Conservation (phyloP, 2,113 vertebrate genomes). For the Psilopsiagon aymara region DNA sequence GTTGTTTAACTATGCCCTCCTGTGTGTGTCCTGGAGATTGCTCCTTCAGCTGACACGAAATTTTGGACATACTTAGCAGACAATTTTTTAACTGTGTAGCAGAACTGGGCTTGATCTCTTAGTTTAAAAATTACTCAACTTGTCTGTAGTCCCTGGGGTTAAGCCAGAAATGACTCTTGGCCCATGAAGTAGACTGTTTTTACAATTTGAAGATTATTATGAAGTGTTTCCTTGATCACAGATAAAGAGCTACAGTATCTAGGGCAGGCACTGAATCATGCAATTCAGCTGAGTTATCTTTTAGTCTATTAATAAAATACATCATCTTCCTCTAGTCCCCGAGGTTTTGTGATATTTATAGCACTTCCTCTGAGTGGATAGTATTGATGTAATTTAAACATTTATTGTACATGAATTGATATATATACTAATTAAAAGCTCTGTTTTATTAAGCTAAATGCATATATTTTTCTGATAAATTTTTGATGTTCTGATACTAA, state of each 20-base stretch:
- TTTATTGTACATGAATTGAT: background rate
- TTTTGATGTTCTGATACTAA: background rate
- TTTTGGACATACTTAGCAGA: background rate
- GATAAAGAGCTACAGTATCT: background rate
- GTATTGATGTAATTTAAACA: constrained; percentile 36
- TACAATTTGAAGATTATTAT: background rate
- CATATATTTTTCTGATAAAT: background rate
- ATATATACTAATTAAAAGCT: constrained; percentile 24
- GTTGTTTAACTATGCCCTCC: background rate
- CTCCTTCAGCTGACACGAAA: background rate
- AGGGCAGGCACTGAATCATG: background rate
- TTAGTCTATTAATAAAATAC: constrained; percentile 29
- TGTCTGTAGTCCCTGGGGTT: background rate
- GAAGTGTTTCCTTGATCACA: background rate
- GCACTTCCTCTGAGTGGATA: background rate
- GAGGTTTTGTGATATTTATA: constrained; percentile 45
- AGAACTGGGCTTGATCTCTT: background rate
- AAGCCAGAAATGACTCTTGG: background rate
- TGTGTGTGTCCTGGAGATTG: background rate
- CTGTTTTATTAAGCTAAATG: background rate
- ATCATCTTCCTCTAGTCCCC: background rate
- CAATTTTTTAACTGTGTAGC: background rate
- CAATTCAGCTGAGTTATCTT: background rate
- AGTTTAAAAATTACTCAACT: background rate
- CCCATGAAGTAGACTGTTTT: background rate